Evolutionary conservation across 2,113 vertebrate genomes (phyloP).

Genomic region (Brachyhypopomus occidentalis): DNA sequence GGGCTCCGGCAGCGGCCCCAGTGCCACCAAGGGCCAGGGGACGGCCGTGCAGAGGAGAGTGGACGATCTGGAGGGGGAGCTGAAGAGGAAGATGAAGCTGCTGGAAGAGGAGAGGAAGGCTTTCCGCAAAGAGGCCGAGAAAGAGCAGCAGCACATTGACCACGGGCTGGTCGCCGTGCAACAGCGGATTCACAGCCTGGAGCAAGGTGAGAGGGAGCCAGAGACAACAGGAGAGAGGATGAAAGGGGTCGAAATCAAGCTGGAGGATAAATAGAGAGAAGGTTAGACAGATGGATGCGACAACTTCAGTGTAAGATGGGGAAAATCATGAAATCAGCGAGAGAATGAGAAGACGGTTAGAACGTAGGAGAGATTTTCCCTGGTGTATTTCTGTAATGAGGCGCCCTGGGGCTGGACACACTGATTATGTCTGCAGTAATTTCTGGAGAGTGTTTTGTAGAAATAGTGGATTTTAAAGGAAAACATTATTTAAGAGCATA

Average conservation of each 20-base stretch:
- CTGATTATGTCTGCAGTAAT: not conserved
- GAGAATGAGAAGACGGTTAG: not conserved
- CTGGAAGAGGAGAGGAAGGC: constrained; percentile 88
- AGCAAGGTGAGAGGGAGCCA: constrained; percentile 79
- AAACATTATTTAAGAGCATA: not conserved
- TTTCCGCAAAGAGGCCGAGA: constrained; percentile 75
- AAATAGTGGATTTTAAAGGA: not conserved
- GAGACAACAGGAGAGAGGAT: not conserved
- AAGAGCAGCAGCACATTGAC: constrained; percentile 83
- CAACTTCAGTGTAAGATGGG: not conserved
- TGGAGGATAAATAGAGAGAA: not conserved
- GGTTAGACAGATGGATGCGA: not conserved
- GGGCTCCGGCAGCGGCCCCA: constrained; percentile 24
- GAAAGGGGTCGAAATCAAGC: not conserved
- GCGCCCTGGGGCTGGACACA: not conserved
- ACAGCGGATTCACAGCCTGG: constrained; percentile 82
- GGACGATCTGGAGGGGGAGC: constrained; percentile 89
- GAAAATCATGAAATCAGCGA: not conserved
- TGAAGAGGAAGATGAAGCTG: constrained; percentile 87
- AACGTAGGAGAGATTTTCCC: not conserved
- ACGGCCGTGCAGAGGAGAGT: constrained; percentile 57
- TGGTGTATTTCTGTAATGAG: not conserved
- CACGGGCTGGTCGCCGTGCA: constrained; percentile 83
- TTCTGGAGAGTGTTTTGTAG: constrained; percentile 1
- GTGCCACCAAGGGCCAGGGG: not conserved